These are phyloP conservation scores for Pseudopipra pipra DNA, from an alignment of 2,113 vertebrate genomes.

Conservation along the genomic window DNA sequence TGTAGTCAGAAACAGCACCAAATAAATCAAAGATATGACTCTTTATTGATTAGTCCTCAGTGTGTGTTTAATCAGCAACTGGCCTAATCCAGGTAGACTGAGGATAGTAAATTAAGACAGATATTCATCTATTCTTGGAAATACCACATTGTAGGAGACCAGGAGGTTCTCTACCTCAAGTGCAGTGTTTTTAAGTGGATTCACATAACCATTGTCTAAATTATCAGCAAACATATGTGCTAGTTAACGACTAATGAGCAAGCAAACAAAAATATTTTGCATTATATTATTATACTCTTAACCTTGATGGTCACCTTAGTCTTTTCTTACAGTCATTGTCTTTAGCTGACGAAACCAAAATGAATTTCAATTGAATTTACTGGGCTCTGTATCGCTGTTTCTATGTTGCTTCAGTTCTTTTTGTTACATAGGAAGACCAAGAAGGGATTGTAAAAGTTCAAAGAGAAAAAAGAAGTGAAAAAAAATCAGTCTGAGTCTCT, in stretches of 20 bases:
- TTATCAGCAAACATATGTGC: not conserved
- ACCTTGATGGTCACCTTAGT: not conserved
- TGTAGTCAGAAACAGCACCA: conserved; percentile 11
- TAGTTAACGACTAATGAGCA: not conserved
- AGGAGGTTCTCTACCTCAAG: not conserved
- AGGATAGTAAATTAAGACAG: not conserved
- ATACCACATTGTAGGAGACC: not conserved
- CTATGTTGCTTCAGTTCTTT: not conserved
- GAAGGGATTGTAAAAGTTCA: not conserved
- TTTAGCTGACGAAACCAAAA: not conserved
- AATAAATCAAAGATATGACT: conserved; percentile 14
- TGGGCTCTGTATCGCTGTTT: not conserved
- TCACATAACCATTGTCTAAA: not conserved
- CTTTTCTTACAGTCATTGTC: not conserved
- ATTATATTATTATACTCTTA: not conserved
- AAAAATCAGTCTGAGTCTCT: not conserved
- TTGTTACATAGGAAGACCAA: not conserved
- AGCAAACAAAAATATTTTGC: not conserved
- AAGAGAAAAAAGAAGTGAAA: not conserved
- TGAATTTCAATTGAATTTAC: not conserved
- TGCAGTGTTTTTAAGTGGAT: not conserved
- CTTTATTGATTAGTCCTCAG: conserved; percentile 5
- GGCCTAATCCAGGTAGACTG: not conserved
- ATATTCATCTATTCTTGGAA: conserved; percentile 15
- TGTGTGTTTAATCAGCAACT: not conserved